These are phyloP conservation scores for Zeuzera pyrina DNA, from an alignment of 2,888 invertebrate species.

Conservation along the genomic window DNA sequence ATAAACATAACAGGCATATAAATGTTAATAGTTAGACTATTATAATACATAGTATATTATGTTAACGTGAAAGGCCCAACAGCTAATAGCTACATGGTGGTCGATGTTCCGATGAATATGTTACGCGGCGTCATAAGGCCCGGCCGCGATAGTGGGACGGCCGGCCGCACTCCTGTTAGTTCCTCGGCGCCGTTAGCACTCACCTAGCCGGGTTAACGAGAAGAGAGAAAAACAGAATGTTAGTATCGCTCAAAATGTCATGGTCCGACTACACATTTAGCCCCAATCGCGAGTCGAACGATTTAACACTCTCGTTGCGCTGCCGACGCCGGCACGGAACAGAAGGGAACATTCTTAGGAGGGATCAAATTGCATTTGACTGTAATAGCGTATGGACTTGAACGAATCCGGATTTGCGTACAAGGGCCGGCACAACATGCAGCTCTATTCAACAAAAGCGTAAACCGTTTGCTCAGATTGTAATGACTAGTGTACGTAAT, in stretches of 20 bases:
- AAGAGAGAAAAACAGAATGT: slow-evolving; percentile 81
- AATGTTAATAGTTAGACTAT: slow-evolving; percentile 74
- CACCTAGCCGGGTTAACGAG: slow-evolving; percentile 84
- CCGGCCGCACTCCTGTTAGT: slow-evolving; percentile 63
- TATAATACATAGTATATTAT: slow-evolving; percentile 67
- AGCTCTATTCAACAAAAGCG: slow-evolving; percentile 56
- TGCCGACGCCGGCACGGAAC: slow-evolving; percentile 18
- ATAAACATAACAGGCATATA: slow-evolving; percentile 74
- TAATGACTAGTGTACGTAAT: slow-evolving; percentile 54
- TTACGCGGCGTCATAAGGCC: slow-evolving; percentile 60
- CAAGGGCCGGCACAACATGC: slow-evolving; percentile 50
- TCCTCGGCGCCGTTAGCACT: slow-evolving; percentile 80
- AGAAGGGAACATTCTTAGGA: too few species aligned
- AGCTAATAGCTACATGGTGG: slow-evolving; percentile 69
- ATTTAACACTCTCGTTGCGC: slow-evolving; percentile 42
- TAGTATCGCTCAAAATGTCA: slow-evolving; percentile 75
- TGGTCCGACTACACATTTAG: slow-evolving; percentile 61
- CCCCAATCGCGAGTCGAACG: slow-evolving; percentile 46
- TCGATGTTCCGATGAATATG: slow-evolving; percentile 68
- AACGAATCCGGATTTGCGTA: too few species aligned
- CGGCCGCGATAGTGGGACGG: slow-evolving; percentile 39
- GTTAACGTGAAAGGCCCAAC: slow-evolving; percentile 73
- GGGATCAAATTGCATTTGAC: too few species aligned
- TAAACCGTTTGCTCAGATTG: slow-evolving; percentile 61
- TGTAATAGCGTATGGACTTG: too few species aligned